Percentiles rank a stretch among this genome's conserved stretches.
phyloP scores from a whole-genome alignment of 2,888 invertebrate species.

The Plebejus argus region DNA sequence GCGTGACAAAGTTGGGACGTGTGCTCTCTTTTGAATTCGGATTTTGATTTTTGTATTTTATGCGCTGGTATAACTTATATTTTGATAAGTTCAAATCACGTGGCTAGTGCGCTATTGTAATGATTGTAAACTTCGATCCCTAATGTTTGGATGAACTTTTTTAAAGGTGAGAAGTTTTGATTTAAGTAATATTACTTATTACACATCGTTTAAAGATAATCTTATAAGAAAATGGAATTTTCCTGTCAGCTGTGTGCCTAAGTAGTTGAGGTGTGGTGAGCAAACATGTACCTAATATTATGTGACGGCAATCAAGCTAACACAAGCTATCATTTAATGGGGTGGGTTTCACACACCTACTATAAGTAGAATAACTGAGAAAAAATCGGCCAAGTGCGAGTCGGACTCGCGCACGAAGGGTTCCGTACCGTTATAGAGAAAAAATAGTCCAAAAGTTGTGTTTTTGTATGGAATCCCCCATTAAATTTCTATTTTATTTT shows the following conservation, averaged over 20 bases:
- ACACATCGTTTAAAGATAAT: not conserved
- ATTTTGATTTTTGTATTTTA: not conserved
- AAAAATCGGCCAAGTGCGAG: not conserved
- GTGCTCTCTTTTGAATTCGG: conserved; percentile 36
- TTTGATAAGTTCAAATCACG: not conserved
- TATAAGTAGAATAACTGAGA: not conserved
- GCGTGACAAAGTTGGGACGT: conserved; percentile 61
- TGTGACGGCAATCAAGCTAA: conserved; percentile 49
- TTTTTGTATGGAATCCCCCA: no score
- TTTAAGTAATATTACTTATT: not conserved
- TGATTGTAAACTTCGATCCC: not conserved
- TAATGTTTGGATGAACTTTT: not conserved
- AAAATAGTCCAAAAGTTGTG: no score
- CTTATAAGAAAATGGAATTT: not conserved
- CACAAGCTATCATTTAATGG: conserved; percentile 44
- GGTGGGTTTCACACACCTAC: conserved; percentile 34
- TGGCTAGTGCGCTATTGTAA: not conserved
- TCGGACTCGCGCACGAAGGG: no score
- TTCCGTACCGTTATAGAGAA: no score
- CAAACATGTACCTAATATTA: conserved; percentile 30
- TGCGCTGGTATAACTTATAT: not conserved
- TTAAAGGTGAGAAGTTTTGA: not conserved
- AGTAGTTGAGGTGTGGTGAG: conserved; percentile 35
- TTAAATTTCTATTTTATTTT: no score
- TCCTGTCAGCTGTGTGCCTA: not conserved